Conservation (phyloP, 2,797 vertebrate species). For the Protonibea diacanthus region DNA sequence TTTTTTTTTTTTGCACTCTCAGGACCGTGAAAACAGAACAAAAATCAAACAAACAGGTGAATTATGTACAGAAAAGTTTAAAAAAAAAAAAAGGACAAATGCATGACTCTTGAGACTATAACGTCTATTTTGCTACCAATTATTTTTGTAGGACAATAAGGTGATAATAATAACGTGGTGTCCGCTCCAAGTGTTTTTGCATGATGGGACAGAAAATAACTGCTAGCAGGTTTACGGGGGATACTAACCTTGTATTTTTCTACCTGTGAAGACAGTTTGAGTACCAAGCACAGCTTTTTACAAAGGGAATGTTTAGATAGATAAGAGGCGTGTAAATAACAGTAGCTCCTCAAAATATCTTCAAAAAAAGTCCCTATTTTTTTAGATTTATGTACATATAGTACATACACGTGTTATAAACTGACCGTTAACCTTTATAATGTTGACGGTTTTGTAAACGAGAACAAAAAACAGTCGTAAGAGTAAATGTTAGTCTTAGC, state of each 20-base stretch:
- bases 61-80: slow-evolving; percentile 62
- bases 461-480: slow-evolving; percentile 41
- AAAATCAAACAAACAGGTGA: slow-evolving; percentile 19
- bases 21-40: slow-evolving; percentile 52
- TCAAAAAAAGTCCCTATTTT: slow-evolving; percentile 23
- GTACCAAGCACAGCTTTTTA: slow-evolving; percentile 65
- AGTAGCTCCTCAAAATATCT: slow-evolving; percentile 42
- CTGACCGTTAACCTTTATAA: slow-evolving; percentile 63
- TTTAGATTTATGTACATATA: slow-evolving; percentile 54
- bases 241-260: slow-evolving; percentile 62
- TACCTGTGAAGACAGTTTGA: slow-evolving; percentile 55
- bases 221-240: slow-evolving; percentile 53
- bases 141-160: slow-evolving; percentile 72
- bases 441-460: slow-evolving; percentile 57
- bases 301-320: slow-evolving; percentile 74
- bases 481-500: slow-evolving; percentile 31
- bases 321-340: slow-evolving; percentile 69
- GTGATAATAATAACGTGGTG: not conserved
- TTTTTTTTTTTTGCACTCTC: slow-evolving; percentile 58
- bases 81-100: slow-evolving; percentile 32
- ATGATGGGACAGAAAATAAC: slow-evolving; percentile 44
- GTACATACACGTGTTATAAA: slow-evolving; percentile 47
- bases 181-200: slow-evolving; percentile 36
- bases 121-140: slow-evolving; percentile 74
- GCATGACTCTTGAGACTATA: slow-evolving; percentile 54